phyloP scores from a whole-genome alignment of 2,113 vertebrate species.

The Xenus cinereus region DNA sequence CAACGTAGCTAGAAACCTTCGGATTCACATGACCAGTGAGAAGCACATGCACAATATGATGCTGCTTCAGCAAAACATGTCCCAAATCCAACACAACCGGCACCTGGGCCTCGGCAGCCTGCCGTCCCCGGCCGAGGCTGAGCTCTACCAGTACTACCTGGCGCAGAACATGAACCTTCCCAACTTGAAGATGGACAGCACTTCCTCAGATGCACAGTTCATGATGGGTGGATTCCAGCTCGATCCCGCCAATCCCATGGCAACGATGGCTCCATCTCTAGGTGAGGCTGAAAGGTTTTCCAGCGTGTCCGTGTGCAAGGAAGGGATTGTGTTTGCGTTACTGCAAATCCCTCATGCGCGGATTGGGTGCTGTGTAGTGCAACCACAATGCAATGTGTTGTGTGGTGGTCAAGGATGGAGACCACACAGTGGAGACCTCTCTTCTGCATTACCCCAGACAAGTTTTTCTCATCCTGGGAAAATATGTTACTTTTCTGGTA shows the following conservation, averaged over 20 bases:
- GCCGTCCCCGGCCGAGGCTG: constrained; percentile 92
- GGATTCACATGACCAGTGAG: constrained; percentile 99
- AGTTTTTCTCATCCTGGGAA: not conserved
- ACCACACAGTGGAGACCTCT: not conserved
- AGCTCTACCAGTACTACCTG: constrained; percentile 99
- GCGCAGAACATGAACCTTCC: constrained; percentile 96
- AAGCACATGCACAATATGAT: constrained; percentile 99
- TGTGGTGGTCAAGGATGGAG: not conserved
- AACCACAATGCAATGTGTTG: rapidly evolving
- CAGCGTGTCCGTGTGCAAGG: rapidly evolving
- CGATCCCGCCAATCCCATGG: constrained; percentile 85
- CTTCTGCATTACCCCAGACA: not conserved
- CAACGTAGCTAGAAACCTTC: constrained; percentile 96
- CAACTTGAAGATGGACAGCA: constrained; percentile 89
- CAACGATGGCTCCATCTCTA: constrained; percentile 87
- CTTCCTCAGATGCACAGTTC: constrained; percentile 88
- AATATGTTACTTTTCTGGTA: not conserved
- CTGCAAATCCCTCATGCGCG: rapidly evolving
- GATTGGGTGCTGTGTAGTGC: not conserved
- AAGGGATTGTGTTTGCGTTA: not conserved
- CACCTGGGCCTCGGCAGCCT: constrained; percentile 89
- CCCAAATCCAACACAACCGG: constrained; percentile 90
- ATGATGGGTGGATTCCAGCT: constrained; percentile 93
- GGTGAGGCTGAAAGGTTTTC: constrained; percentile 80
- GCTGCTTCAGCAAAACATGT: constrained; percentile 97